A percentile compares a stretch with the other conserved stretches of the same genome.
Evolutionary conservation across 2,113 vertebrate genomes (phyloP).

Genomic region (Nerophis ophidion): DNA sequence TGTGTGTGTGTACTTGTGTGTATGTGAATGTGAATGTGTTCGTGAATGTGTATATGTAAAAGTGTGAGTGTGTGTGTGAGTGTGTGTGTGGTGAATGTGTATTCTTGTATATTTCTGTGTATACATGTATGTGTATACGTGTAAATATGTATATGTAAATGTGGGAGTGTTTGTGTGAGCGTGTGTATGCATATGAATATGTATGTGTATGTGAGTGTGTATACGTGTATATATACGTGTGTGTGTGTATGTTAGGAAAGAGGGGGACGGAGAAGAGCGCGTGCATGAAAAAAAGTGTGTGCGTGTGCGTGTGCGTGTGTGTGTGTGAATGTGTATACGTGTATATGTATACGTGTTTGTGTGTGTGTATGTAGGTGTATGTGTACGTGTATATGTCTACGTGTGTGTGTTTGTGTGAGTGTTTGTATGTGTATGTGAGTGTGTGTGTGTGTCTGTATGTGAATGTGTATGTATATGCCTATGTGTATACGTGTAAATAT

Average conservation of each 20-base stretch:
- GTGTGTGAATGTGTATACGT: too few relatives aligned
- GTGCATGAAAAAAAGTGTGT: background rate
- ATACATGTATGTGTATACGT: conserved; percentile 5
- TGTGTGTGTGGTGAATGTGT: too few relatives aligned
- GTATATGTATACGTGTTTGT: too few relatives aligned
- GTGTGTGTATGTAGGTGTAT: too few relatives aligned
- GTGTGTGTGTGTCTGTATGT: too few relatives aligned
- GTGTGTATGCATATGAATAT: too few relatives aligned
- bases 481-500: background rate
- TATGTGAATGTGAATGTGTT: background rate
- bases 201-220: background rate
- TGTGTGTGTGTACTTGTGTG: background rate
- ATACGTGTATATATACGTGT: background rate
- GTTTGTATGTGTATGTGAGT: conserved; percentile 6
- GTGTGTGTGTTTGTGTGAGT: background rate
- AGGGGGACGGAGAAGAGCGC: background rate
- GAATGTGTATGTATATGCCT: background rate
- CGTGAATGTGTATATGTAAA: background rate
- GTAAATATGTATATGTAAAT: too few relatives aligned
- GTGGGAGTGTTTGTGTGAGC: too few relatives aligned
- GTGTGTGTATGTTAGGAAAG: background rate
- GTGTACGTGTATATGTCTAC: too few relatives aligned
- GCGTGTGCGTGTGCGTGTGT: background rate
- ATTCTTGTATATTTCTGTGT: background rate
- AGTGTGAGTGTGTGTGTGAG: background rate